These are phyloP conservation scores for Mylabris sibirica DNA, from an alignment of 2,888 invertebrate genomes.

Conservation along the genomic window DNA sequence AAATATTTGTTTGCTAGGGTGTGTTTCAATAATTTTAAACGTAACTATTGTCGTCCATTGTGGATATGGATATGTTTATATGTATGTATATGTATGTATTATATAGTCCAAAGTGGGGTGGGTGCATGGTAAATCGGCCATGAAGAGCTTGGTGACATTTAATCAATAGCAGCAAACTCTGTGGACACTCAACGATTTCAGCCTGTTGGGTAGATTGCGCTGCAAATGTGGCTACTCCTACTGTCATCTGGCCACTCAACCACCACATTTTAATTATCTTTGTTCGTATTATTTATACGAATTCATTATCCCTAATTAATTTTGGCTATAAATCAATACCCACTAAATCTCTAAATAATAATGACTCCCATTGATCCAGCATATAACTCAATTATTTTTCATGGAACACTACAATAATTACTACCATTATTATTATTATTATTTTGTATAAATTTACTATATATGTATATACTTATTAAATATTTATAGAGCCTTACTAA, in stretches of 20 bases:
- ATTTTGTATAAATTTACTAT: background rate
- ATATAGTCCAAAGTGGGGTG: constrained; percentile 43
- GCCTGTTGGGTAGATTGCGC: constrained; percentile 43
- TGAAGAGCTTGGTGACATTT: constrained; percentile 59
- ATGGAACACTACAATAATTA: background rate
- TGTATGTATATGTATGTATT: constrained; percentile 28
- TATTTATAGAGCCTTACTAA: constrained; percentile 3
- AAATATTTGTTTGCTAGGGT: constrained; percentile 2
- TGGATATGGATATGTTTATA: constrained; percentile 41
- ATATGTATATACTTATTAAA: background rate
- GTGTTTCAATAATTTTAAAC: constrained; percentile 28
- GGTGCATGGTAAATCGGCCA: constrained; percentile 58
- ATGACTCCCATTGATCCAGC: background rate
- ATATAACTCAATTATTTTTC: background rate
- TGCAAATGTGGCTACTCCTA: constrained; percentile 42
- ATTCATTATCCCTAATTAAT: constrained; percentile 10
- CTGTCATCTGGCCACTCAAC: constrained; percentile 30
- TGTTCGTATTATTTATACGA: constrained; percentile 8
- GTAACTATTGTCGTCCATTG: constrained; percentile 40
- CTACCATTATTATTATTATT: background rate
- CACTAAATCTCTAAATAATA: background rate
- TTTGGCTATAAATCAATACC: background rate
- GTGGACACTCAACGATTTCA: constrained; percentile 52
- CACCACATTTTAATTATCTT: constrained; percentile 27
- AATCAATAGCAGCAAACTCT: constrained; percentile 56